Evolutionary conservation across 2,888 invertebrate genomes (phyloP), one percentile per base, ranked within the genome.

Genomic region (Drosophila anomelani): DNA sequence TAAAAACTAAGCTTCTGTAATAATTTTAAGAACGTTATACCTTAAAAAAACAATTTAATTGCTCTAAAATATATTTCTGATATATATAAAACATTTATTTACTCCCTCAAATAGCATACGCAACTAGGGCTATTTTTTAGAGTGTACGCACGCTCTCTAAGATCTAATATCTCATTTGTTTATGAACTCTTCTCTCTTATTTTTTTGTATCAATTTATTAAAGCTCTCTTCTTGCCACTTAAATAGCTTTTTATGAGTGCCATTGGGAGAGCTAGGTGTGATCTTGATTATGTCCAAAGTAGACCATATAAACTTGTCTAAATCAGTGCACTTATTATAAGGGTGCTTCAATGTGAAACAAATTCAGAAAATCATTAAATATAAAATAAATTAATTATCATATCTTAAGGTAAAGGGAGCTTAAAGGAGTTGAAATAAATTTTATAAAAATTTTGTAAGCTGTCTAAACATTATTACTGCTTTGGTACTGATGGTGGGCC

Each of bases 161-260:
- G 32, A 20, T 29, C 15, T 32, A 60, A 9, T 39, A 60, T 60
- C 60, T 20, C 20, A 60, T 32, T 17, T 13, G 23, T 20, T 15
- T 15, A 29, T 4, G 20, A 56, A 41, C n/a, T 23, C 8, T 41
- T 6, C 17, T 60, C 39, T 58, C 29, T 32, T 26, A 5, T 2
- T 32, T n/a, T 56, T 57, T 56, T 41, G 39, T n/a, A 20, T 29
- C 12, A 60, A 20, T 32, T 57, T 13, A 10, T 15, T 29, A 13
- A 38, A 38, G 36, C 54, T 41, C 23, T 32, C 23, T 17, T 58
- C 13, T 41, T 13, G 32, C 13, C 54, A 58, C 29, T 41, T 32
- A 32, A 41, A 49, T 32, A 34, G 49, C 32, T 41, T 32, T 60
- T 32, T n/a, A 58, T n/a, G 39, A 57, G 58, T 9, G 56, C 8